Evolutionary conservation across 2,888 invertebrate genomes (phyloP), one percentile per base, ranked within the genome.

Genomic region (Thereva unica): DNA sequence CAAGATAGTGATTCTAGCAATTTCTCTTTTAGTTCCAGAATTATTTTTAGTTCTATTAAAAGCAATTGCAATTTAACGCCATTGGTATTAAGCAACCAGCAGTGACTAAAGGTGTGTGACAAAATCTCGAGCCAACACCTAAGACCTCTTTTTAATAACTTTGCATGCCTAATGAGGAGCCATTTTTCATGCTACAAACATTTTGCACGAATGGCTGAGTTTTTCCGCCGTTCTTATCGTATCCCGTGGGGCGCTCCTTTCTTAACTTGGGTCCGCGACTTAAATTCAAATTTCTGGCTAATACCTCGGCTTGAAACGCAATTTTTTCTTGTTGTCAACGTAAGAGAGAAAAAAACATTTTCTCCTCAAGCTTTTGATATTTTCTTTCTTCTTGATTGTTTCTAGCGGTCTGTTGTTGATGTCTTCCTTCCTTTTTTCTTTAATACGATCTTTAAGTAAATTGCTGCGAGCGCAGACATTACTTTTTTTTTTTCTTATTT

Each of bases 241-340:
- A 23, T 23, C 65, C 65, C 56, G 65, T 35, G 45, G 65, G 38
- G 54, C 55, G 54, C 44, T 54, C 53, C 41, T 53, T 53, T 42
- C 44, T 41, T 38, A 45, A 12, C 53, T 64, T 54, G 56, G 41
- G 40, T 47, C 23, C 65, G 38, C 41, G 55, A 64, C 47, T 64
- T 55, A 55, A 65, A 55, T 65, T 54, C 54, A 65, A 65, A 55
- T 65, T 56, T 56, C 41, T 37, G 55, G 44, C 55, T 65, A 65
- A 65, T 56, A 55, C 65, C 49, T 23, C 34, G 55, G 49, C 65
- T 56, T 49, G 65, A 44, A 53, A 35, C 65, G 54, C 65, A 38
- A 55, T 56, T 65, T 64, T 65, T 65, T 47, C 65, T 56, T 65
- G 49, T 56, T 65, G 55, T 65, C 65, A 65, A 56, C 55, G 47